Conservation (phyloP, 2,113 vertebrate species). For the Plectropomus leopardus region DNA sequence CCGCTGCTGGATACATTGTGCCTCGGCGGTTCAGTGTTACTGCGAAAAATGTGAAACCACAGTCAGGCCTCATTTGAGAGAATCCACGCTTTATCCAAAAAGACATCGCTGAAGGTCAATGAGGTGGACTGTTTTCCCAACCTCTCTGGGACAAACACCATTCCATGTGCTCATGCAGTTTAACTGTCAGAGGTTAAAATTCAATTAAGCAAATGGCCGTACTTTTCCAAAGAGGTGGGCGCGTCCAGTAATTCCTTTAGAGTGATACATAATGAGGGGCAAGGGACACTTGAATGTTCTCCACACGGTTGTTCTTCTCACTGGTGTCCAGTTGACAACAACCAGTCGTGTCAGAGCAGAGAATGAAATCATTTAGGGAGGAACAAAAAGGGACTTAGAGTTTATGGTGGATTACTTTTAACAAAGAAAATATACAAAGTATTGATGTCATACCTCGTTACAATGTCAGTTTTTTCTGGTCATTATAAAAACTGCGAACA, state of each 20-base stretch:
- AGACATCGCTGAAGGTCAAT: slow-evolving; percentile 48
- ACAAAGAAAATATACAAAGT: background rate
- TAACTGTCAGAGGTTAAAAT: slow-evolving; percentile 58
- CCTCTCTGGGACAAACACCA: slow-evolving; percentile 19
- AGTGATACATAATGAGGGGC: slow-evolving; percentile 38
- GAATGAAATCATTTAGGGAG: slow-evolving; percentile 49
- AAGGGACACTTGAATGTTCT: slow-evolving; percentile 34
- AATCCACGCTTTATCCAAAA: slow-evolving; percentile 43
- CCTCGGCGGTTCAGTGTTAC: slow-evolving; percentile 6
- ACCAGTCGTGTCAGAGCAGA: slow-evolving; percentile 24
- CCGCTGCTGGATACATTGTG: slow-evolving; percentile 15
- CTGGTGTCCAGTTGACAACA: slow-evolving; percentile 35
- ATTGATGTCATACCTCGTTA: slow-evolving; percentile 4
- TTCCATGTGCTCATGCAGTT: slow-evolving; percentile 57
- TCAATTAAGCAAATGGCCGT: slow-evolving; percentile 46
- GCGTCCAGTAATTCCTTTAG: slow-evolving; percentile 43
- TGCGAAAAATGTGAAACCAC: slow-evolving; percentile 40
- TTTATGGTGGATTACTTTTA: slow-evolving; percentile 19
- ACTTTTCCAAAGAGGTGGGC: slow-evolving; percentile 39
- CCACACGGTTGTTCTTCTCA: slow-evolving; percentile 28
- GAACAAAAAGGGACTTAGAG: background rate
- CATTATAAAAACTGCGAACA: background rate
- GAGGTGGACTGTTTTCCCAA: slow-evolving; percentile 64
- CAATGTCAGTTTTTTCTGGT: background rate
- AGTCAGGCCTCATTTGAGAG: slow-evolving; percentile 58